Evolutionary conservation across 1,140 invertebrate genomes (phyloP).

Genomic region (Drosophila ohnishii): DNA sequence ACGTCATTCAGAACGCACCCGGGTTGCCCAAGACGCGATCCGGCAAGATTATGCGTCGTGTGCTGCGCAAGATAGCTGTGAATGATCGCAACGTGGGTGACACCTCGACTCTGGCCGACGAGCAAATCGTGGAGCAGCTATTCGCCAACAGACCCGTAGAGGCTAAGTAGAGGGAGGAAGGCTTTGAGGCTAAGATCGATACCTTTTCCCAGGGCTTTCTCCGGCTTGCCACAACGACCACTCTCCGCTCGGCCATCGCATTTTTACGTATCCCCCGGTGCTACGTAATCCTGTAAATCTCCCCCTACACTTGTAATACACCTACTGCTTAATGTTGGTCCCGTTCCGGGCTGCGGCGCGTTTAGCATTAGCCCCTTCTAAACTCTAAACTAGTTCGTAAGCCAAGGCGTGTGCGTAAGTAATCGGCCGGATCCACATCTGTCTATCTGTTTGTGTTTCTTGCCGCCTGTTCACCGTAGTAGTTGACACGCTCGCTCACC

Average conservation of each 20-base stretch:
- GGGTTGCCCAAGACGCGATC: slow-evolving; percentile 98
- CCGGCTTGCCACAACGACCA: slow-evolving; percentile 23
- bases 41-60: slow-evolving; percentile 98
- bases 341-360: slow-evolving; percentile 54
- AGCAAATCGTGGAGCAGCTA: slow-evolving; percentile 90
- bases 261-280: slow-evolving; percentile 34
- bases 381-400: slow-evolving; percentile 63
- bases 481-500: slow-evolving; percentile 56
- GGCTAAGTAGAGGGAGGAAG: slow-evolving; percentile 67
- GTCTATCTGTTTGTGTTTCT: slow-evolving; percentile 17
- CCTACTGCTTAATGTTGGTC: slow-evolving; percentile 44
- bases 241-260: slow-evolving; percentile 48
- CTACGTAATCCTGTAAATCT: slow-evolving; percentile 72
- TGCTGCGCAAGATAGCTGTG: slow-evolving; percentile 95
- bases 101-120: slow-evolving; percentile 95
- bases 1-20: slow-evolving; percentile 95
- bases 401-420: slow-evolving; percentile 65
- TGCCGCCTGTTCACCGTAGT: slow-evolving; percentile 37
- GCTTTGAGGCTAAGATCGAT: background rate
- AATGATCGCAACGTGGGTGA: slow-evolving; percentile 96
- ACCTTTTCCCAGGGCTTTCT: slow-evolving; percentile 15
- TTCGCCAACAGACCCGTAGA: slow-evolving; percentile 88
- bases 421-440: slow-evolving; percentile 22
- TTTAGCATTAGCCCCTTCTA: slow-evolving; percentile 25
- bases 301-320: slow-evolving; percentile 36